Evolutionary conservation across 2,888 invertebrate species (phyloP), one percentile per base, ranked within the genome.

Genomic region (Cheilosia grossa): DNA sequence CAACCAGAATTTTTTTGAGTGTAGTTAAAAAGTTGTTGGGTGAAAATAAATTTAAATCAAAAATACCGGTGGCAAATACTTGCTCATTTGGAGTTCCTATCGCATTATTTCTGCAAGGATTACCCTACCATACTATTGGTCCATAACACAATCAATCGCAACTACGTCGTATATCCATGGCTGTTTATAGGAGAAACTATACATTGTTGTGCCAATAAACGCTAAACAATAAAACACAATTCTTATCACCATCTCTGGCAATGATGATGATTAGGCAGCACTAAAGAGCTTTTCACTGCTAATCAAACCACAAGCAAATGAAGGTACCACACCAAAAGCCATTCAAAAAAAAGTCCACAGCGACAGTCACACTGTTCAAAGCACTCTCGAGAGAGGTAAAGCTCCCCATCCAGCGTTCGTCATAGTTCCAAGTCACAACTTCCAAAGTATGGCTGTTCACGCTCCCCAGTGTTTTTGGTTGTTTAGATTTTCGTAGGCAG

Each of bases 401-500:
- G 73, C 82, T 78, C 54, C 17, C 47, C 73, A 72, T 72, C 61
- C 81, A 63, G 51, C 19, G 61, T 64, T 70, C 75, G 69, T 81
- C 81, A 77, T 47, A 9, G 75, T 47, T 82, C 77, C 21, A 21
- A 21, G 21, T 21, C 2, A 1, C 21, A 21, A 21, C 21, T 21
- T 21, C 21, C 77, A 82, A 82, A 82, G 54, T 51, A 44, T 56
- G 30, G 24, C 44, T 51, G 19, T 40, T 37, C 37, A 37, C 19
- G 47, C 19, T 9, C 33, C 21, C 17, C 44, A 56, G 59, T 51
- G 27, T 44, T 47, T 61, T 61, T 21, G 64, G 49, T 63, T 82
- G 72, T 78, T 82, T 82, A 67, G 67, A 58, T 63, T 82, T 51
- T 54, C 51, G 61, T 67, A 70, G 82, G 67, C 78, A 73, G 82